Percentiles rank a stretch among this genome's conserved stretches.
Evolutionary conservation across 64 coral and sea anemone species (phyloP).

Genomic region (Hydrozoanthus tunicans): DNA sequence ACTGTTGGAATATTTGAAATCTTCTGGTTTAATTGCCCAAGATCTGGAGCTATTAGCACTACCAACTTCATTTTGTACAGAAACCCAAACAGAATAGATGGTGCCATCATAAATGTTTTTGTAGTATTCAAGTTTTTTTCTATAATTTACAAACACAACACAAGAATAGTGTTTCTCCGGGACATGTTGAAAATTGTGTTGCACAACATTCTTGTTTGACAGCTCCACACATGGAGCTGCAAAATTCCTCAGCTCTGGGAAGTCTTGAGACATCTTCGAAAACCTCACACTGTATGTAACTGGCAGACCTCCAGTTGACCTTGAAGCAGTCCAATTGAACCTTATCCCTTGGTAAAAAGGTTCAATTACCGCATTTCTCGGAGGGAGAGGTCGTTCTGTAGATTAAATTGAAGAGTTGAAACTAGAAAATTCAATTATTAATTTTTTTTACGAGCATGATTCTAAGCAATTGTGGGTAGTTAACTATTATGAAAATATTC

Average conservation of each 20-base stretch:
- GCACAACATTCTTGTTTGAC: neutral
- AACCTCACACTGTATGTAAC: neutral
- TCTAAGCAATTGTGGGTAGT: too few relatives aligned
- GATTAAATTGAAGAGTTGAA: too few relatives aligned
- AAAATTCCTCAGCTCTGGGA: neutral
- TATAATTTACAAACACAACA: neutral
- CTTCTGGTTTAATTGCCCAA: neutral
- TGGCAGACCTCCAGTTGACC: neutral
- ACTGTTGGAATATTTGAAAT: constrained; percentile 1
- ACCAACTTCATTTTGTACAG: constrained; percentile 13
- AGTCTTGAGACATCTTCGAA: neutral
- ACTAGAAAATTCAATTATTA: too few relatives aligned
- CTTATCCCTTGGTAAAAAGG: too few relatives aligned
- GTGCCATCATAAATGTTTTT: neutral
- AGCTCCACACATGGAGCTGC: neutral
- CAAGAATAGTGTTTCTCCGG: neutral
- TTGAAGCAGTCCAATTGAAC: too few relatives aligned
- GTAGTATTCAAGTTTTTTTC: neutral
- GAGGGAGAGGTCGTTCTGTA: too few relatives aligned
- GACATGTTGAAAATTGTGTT: neutral
- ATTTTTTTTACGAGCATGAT: too few relatives aligned
- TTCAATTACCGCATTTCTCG: too few relatives aligned
- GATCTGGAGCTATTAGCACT: neutral
- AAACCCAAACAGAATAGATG: neutral
- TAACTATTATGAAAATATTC: too few relatives aligned